These are phyloP conservation scores for Geotrupes spiniger DNA, from an alignment of 2,888 invertebrate genomes.

Conservation along the genomic window DNA sequence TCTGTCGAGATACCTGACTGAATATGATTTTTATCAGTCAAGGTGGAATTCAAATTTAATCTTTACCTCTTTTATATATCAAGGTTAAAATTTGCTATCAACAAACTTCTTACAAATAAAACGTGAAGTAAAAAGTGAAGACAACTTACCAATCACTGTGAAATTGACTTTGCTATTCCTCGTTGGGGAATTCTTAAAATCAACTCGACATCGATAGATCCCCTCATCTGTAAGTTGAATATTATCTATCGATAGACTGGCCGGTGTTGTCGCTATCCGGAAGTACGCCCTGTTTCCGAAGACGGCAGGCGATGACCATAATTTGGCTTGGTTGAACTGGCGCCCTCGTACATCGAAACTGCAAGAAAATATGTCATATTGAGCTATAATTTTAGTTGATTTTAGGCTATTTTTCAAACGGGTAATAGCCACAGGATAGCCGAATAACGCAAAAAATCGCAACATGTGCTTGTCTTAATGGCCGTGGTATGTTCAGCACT, in stretches of 20 bases:
- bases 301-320: constrained; percentile 59
- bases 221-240: constrained; percentile 64
- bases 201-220: constrained; percentile 70
- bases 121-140: too few species aligned
- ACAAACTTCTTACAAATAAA: too few species aligned
- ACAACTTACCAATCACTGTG: constrained; percentile 71
- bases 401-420: background rate
- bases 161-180: constrained; percentile 72
- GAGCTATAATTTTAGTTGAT: background rate
- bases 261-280: constrained; percentile 55
- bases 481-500: too few species aligned
- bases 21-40: too few species aligned
- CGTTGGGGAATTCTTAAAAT: constrained; percentile 71
- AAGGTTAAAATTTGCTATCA: too few species aligned
- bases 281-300: constrained; percentile 60
- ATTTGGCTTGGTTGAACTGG: constrained; percentile 55
- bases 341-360: constrained; percentile 61
- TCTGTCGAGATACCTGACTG: too few species aligned
- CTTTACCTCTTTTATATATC: too few species aligned
- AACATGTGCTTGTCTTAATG: too few species aligned
- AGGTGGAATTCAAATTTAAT: too few species aligned
- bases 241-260: constrained; percentile 59
- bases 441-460: too few species aligned
- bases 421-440: background rate
- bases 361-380: constrained; percentile 38